A percentile compares a stretch with the other conserved stretches of the same genome.
Conservation (phyloP, 1,140 invertebrate species). For the Himalopsyche phryganea region DNA sequence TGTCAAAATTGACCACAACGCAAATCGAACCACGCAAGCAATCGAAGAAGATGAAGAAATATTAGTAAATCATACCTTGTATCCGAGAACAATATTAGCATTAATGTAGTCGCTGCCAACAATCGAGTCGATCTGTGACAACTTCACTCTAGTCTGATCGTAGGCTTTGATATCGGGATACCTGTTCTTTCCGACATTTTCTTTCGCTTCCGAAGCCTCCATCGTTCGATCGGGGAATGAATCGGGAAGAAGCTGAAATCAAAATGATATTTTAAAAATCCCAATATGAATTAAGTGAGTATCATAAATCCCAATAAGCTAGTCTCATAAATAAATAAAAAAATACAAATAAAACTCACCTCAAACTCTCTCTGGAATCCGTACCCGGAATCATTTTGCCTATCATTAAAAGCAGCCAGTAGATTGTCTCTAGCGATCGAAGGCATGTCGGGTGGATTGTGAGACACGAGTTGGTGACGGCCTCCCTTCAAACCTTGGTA, state of each 20-base stretch:
- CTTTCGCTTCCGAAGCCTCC: slow-evolving; percentile 78
- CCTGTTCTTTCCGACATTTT: slow-evolving; percentile 83
- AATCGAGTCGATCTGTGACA: slow-evolving; percentile 71
- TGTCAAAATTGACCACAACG: too few species aligned
- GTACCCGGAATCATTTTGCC: slow-evolving; percentile 82
- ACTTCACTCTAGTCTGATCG: slow-evolving; percentile 86
- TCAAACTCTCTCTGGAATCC: slow-evolving; percentile 87
- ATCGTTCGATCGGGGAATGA: slow-evolving; percentile 83
- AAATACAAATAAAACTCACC: too few species aligned
- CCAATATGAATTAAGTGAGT: too few species aligned
- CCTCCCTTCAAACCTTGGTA: slow-evolving; percentile 49
- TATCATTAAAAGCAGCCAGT: slow-evolving; percentile 69
- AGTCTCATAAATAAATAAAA: too few species aligned
- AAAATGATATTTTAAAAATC: too few species aligned
- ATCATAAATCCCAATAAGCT: too few species aligned
- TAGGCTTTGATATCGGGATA: slow-evolving; percentile 90
- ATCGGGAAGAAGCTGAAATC: slow-evolving; percentile 68
- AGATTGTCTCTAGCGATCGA: slow-evolving; percentile 71
- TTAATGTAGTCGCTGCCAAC: slow-evolving; percentile 88
- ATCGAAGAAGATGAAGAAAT: too few species aligned
- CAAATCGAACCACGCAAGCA: too few species aligned
- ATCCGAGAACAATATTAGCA: slow-evolving; percentile 87
- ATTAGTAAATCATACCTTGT: slow-evolving; percentile 58
- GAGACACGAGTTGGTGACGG: slow-evolving; percentile 60
- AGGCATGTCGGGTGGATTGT: slow-evolving; percentile 75